Evolutionary conservation across 2,888 invertebrate genomes (phyloP).

Genomic region (Malthinus flaveolus): DNA sequence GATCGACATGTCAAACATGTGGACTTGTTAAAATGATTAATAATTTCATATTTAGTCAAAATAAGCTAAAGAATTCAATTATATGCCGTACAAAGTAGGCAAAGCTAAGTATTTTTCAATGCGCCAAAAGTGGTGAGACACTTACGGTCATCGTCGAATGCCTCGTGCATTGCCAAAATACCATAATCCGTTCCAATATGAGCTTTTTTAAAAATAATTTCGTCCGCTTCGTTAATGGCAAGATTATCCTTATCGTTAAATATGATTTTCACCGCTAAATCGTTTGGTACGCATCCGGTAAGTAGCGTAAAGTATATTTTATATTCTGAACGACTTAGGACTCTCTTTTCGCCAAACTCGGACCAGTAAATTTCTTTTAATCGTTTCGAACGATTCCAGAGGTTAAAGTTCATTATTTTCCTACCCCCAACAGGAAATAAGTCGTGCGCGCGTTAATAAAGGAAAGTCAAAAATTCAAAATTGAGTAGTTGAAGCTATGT

Average conservation of each 20-base stretch:
- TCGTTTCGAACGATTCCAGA: not conserved
- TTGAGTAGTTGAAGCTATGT: no score
- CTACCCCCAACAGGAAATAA: no score
- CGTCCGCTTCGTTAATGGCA: not conserved
- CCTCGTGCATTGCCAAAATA: conserved; percentile 8
- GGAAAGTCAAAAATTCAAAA: no score
- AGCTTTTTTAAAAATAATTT: conserved; percentile 9
- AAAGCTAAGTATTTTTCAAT: no score
- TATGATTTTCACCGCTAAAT: conserved; percentile 11
- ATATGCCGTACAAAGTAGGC: no score
- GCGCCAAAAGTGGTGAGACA: not conserved
- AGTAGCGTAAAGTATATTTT: conserved; percentile 9
- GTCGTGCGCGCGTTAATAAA: no score
- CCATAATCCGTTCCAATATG: not conserved
- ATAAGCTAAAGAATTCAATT: no score
- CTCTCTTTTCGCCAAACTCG: conserved; percentile 3
- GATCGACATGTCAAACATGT: no score
- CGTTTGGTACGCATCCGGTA: conserved; percentile 8
- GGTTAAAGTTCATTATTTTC: no score
- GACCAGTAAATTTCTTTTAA: not conserved
- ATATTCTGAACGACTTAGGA: conserved; percentile 7
- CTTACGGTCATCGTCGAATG: conserved; percentile 10
- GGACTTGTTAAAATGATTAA: no score
- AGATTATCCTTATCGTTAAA: conserved; percentile 2
- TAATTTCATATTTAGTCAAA: no score